Conservation (phyloP, 2,888 invertebrate species). For the Ethmia dodecea region DNA sequence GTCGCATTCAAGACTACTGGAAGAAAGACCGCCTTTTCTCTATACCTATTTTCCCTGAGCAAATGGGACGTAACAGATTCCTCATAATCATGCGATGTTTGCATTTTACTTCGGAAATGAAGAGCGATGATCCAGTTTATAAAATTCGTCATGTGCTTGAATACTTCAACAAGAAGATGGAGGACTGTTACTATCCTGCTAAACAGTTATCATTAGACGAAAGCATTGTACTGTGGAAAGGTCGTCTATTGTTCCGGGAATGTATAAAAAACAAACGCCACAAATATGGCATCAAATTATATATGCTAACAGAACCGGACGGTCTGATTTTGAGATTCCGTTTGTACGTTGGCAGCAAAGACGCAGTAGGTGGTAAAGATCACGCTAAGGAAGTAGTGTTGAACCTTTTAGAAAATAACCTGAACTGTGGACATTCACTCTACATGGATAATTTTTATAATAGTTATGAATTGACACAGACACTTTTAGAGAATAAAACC, state of each 20-base stretch:
- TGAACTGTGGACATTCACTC: slow-evolving; percentile 5
- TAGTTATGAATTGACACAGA: slow-evolving; percentile 1
- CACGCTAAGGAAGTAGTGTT: slow-evolving; percentile 9
- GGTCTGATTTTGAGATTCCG: slow-evolving; percentile 21
- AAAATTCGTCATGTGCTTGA: slow-evolving; percentile 6
- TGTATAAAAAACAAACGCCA: slow-evolving; percentile 35
- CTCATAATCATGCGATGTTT: slow-evolving; percentile 19
- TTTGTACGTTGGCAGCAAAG: slow-evolving; percentile 18
- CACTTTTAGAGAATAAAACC: slow-evolving; percentile 4
- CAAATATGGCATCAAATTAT: slow-evolving; percentile 39
- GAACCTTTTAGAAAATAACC: slow-evolving; percentile 2
- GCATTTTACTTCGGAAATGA: not conserved
- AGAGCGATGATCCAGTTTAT: slow-evolving; percentile 1
- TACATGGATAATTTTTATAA: slow-evolving; percentile 14
- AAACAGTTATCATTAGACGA: slow-evolving; percentile 9
- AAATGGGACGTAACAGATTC: slow-evolving; percentile 24
- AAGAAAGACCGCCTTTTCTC: slow-evolving; percentile 18
- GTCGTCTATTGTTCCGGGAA: slow-evolving; percentile 30
- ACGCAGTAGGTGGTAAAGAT: slow-evolving; percentile 13
- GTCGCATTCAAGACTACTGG: slow-evolving; percentile 23
- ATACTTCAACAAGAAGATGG: slow-evolving; percentile 10
- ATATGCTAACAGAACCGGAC: slow-evolving; percentile 33
- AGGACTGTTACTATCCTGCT: slow-evolving; percentile 6
- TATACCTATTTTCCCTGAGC: slow-evolving; percentile 18
- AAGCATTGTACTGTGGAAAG: slow-evolving; percentile 18